Evolutionary conservation across 2,113 vertebrate species (phyloP).

Genomic region (Eulemur rufifrons): DNA sequence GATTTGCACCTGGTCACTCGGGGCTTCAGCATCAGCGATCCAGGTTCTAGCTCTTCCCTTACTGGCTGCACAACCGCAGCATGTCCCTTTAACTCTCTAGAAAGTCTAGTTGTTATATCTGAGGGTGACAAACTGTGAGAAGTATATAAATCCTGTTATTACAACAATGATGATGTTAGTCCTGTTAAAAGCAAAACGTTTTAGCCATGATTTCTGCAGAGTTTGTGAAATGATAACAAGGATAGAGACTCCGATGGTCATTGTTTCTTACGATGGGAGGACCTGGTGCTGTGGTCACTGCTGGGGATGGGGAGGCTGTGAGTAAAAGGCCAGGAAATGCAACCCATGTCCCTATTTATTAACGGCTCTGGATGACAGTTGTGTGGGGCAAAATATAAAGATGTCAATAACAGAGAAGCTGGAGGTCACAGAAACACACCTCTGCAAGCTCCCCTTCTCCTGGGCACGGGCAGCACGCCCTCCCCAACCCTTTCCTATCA

Average conservation of each 20-base stretch:
- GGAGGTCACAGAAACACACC: not conserved
- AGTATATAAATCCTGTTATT: not conserved
- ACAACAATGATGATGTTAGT: not conserved
- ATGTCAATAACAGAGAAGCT: not conserved
- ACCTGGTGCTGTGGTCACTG: not conserved
- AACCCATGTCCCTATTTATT: not conserved
- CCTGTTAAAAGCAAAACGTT: not conserved
- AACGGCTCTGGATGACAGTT: not conserved
- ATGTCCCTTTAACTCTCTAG: not conserved
- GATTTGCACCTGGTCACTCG: not conserved
- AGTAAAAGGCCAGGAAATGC: not conserved
- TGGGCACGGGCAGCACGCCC: no score
- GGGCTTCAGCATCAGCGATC: not conserved
- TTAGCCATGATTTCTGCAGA: not conserved
- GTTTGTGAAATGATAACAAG: not conserved
- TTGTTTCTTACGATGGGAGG: constrained; percentile 9
- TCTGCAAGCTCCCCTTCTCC: not conserved
- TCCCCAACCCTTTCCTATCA: not conserved
- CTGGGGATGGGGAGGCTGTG: not conserved
- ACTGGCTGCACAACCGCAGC: not conserved
- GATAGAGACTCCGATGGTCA: not conserved
- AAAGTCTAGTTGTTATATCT: not conserved
- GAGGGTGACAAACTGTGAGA: not conserved
- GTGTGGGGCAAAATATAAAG: not conserved
- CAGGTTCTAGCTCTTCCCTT: not conserved